Evolutionary conservation across 2,797 vertebrate species (phyloP).

Genomic region (Mus caroli): DNA sequence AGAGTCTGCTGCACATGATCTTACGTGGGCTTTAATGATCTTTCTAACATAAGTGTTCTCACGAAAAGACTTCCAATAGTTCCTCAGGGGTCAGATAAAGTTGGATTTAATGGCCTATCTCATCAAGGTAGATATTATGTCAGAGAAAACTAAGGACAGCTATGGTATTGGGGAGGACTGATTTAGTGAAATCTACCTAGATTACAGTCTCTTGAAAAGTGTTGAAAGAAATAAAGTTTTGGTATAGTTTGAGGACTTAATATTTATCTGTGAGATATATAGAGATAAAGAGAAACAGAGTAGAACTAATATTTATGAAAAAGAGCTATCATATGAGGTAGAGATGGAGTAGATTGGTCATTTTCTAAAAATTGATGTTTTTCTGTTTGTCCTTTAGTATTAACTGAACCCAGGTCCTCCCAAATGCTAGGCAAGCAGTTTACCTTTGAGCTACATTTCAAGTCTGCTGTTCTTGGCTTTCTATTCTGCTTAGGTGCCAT

Average conservation of each 20-base stretch:
- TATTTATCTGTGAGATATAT: background rate
- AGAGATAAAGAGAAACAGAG: background rate
- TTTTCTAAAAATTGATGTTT: background rate
- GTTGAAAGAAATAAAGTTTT: background rate
- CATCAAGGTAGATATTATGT: background rate
- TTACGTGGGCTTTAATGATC: background rate
- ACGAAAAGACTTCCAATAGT: background rate
- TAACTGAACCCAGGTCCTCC: background rate
- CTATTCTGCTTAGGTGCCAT: background rate
- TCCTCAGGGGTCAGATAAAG: background rate
- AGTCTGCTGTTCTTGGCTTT: background rate
- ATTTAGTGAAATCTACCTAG: background rate
- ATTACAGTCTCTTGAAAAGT: background rate
- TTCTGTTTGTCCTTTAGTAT: background rate
- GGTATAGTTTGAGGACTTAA: background rate
- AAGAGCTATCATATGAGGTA: background rate
- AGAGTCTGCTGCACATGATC: background rate
- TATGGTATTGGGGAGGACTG: too few relatives aligned
- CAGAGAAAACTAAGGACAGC: background rate
- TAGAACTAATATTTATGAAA: background rate
- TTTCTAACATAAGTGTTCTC: background rate
- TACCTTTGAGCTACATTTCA: background rate
- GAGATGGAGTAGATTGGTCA: background rate
- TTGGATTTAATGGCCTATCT: background rate
- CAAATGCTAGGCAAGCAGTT: background rate